Base-by-base conservation (phyloP, 2,797 vertebrate genomes). In the Propithecus perrieri region DNA sequence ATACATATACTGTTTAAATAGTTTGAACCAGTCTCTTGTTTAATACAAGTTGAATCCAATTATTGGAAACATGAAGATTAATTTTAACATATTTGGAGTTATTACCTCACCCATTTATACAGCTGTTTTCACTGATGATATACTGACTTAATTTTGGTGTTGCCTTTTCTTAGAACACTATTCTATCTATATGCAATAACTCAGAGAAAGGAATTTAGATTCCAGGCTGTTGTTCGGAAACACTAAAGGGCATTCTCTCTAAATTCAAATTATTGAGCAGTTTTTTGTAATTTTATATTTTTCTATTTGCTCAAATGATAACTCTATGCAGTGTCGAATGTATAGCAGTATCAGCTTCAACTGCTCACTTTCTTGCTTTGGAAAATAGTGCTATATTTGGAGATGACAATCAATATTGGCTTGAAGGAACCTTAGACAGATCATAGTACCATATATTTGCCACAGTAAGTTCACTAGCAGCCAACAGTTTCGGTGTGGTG, bases 1-100 rank as follows among this genome's bases (percentile, higher is more conserved):
- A 88, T 33, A 97, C 11, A 35, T 10, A 0, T 79, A 98, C 35
- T 85, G 94, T 97, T 98, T 97, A 97, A 95, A 94, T 97, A 96
- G 55, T 95, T 89, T 97, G 96, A 98, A 96, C 93, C 88, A 97
- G 81, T 94, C 72, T 96, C 76, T 79, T 96, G 20, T 63, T 97
- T 97, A 92, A 98, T 98, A 96, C 14, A 96, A 95, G 61, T 97
- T 97, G 94, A 98, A 98, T 96, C 63, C 55, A 96, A 97, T 97
- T 97, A 98, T 95, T 96, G 86, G 87, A 98, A 96, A 97, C 97
- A 89, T 76, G 30, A 94, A 89, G 97, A 98, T 91, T 97, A 96
- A 97, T 97, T 97, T 97, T 97, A 98, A 98, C 91, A 59, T 95
- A 94, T 92, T 98, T 97, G 93, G 94, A 98, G 97, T 96, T 96